phyloP scores from a whole-genome alignment of 2,888 invertebrate genomes.

The Nomada ruficornis region DNA sequence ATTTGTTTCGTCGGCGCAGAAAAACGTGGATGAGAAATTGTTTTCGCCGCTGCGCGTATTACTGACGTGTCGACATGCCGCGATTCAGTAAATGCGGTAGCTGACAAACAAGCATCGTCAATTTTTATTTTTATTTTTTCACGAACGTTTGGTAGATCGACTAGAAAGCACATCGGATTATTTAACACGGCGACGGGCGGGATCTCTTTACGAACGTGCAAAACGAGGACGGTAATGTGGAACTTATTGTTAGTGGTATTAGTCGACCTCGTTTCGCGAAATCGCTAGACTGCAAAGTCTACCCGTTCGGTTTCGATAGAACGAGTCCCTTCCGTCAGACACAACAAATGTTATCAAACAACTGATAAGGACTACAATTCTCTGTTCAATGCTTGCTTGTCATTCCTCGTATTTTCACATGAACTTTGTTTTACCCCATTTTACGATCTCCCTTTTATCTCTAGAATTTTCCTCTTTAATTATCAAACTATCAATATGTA shows the following conservation, averaged over 20 bases:
- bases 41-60: neutral
- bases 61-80: too few species aligned
- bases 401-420: neutral
- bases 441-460: neutral
- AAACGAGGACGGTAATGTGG: conserved; percentile 29
- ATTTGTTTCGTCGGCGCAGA: neutral
- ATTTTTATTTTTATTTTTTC: neutral
- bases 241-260: conserved; percentile 48
- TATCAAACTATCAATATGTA: neutral
- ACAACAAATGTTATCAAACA: conserved; percentile 65
- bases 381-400: conserved; percentile 11
- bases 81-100: too few species aligned
- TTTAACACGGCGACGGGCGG: neutral
- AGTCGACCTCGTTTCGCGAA: conserved; percentile 61
- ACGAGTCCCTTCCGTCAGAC: conserved; percentile 53
- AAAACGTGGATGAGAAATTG: neutral
- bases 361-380: conserved; percentile 48
- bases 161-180: neutral
- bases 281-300: conserved; percentile 43
- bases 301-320: conserved; percentile 39
- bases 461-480: neutral
- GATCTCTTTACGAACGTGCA: neutral
- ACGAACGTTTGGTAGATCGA: neutral
- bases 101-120: too few species aligned
- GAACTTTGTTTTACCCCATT: conserved; percentile 5